Base-by-base conservation (phyloP, 1,140 invertebrate genomes). In the Anastrepha obliqua region DNA sequence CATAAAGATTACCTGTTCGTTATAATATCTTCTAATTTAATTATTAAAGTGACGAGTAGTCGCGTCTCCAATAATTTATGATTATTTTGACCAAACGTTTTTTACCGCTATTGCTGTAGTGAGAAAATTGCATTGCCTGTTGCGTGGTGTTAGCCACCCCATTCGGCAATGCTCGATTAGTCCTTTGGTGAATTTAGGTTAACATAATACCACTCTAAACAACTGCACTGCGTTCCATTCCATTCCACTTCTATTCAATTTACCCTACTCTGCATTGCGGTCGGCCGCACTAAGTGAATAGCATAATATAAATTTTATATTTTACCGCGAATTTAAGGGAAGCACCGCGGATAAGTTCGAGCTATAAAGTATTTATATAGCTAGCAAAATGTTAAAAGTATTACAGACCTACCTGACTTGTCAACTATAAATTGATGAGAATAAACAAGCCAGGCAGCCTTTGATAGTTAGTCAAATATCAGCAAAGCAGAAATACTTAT, bases 271-370 rank as follows among this genome's bases (percentile, higher is more conserved):
- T 1, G 1, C 51, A 74, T 74, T 74, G 67, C 67, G 67, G 67
- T 47, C 42, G 42, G 67, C 39, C 67, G 67, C 42, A 44, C 17
- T 74, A 74, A 74, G 17, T 74, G 42, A 74, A 74, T 74, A 44
- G 44, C 67, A 74, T 42, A 74, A 74, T 44, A 42, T 7, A 17
- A 7, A 62, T 74, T 74, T n/a, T 65, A n/a, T 65, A 7, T 65
- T 62, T 47, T 7, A 47, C 4, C 17, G 15, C 2, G 3, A 15
- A 5, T 74, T 74, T 74, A 74, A 13, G 42, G 67, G 42, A 74
- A 74, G 42, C 44, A 42, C 15, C 51, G 51, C 51, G 51, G 11
- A 44, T 74, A 17, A 29, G 67, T 44, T 44, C 5, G 42, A 17
- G 20, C 65, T 67, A 11, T 29, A 67, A 39, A 67, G 20, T 67